A percentile compares a stretch with the other conserved stretches of the same genome.
Evolutionary conservation across 2,113 vertebrate species (phyloP).

Genomic region (Channa argus): DNA sequence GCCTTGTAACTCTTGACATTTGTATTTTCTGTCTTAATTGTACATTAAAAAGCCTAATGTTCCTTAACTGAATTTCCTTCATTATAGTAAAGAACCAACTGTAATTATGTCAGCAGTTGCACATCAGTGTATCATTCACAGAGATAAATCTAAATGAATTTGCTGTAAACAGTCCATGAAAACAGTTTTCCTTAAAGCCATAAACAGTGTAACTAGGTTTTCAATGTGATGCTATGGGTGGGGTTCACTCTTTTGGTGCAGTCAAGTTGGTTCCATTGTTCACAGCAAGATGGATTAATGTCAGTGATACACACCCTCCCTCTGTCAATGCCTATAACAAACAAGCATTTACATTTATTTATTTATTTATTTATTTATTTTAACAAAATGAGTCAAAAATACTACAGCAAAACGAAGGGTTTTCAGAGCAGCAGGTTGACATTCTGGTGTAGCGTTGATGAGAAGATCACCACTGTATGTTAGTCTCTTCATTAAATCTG

Average conservation of each 20-base stretch:
- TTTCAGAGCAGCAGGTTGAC: background rate
- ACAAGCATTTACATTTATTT: background rate
- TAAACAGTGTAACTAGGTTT: background rate
- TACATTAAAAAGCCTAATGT: background rate
- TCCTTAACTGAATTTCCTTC: background rate
- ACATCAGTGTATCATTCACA: background rate
- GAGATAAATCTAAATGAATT: background rate
- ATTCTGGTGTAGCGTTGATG: background rate
- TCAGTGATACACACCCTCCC: background rate
- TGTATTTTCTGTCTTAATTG: constrained; percentile 8
- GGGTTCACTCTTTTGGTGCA: constrained; percentile 35
- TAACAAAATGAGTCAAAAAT: background rate
- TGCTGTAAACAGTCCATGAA: background rate
- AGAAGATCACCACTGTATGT: background rate
- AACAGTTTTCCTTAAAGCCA: background rate
- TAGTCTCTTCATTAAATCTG: background rate
- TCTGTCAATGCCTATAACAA: background rate
- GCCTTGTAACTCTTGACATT: constrained; percentile 8
- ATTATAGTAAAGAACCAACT: constrained; percentile 4
- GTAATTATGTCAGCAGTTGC: constrained; percentile 14
- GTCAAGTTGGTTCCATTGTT: constrained; percentile 47
- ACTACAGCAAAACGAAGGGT: background rate
- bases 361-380: too few species aligned
- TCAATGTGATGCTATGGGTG: constrained; percentile 12
- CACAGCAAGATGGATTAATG: constrained; percentile 36